A percentile compares a stretch with the other conserved stretches of the same genome.
These are phyloP conservation scores for Rhyzopertha dominica DNA, from an alignment of 1,140 invertebrate species.

Conservation along the genomic window DNA sequence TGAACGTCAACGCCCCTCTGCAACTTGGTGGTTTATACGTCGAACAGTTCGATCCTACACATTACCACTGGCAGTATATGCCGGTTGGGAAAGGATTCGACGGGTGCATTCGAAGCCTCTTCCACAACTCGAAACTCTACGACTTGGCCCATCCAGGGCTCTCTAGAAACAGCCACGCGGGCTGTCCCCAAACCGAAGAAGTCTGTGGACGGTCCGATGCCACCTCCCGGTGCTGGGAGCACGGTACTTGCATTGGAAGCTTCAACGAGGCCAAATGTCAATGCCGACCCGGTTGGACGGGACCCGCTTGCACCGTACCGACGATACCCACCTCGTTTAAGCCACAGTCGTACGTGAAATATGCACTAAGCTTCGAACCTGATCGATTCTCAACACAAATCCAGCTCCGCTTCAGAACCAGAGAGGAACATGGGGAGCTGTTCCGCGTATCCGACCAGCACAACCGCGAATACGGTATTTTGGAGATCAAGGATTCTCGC, in stretches of 20 bases:
- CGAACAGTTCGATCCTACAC: slow-evolving; percentile 77
- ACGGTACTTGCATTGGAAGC: slow-evolving; percentile 89
- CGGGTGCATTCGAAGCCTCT: slow-evolving; percentile 91
- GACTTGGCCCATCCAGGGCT: slow-evolving; percentile 85
- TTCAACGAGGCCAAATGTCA: slow-evolving; percentile 84
- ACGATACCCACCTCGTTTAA: slow-evolving; percentile 87
- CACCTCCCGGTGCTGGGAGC: slow-evolving; percentile 79
- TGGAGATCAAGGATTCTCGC: slow-evolving; percentile 87
- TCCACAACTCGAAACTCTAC: slow-evolving; percentile 94
- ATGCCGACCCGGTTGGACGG: slow-evolving; percentile 88
- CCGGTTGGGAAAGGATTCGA: slow-evolving; percentile 85
- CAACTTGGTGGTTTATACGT: slow-evolving; percentile 89
- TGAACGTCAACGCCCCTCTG: slow-evolving; percentile 93
- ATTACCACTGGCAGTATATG: slow-evolving; percentile 82
- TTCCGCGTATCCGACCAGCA: slow-evolving; percentile 92
- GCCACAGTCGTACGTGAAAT: slow-evolving; percentile 90
- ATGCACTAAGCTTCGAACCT: slow-evolving; percentile 89
- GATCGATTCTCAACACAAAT: slow-evolving; percentile 88
- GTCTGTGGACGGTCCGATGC: slow-evolving; percentile 76
- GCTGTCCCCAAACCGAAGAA: slow-evolving; percentile 87
- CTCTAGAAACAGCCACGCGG: slow-evolving; percentile 74
- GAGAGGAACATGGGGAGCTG: slow-evolving; percentile 86
- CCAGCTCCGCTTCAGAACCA: slow-evolving; percentile 86
- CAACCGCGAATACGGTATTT: slow-evolving; percentile 88
- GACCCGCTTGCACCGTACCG: slow-evolving; percentile 75